Percentiles rank a stretch among this genome's conserved stretches.
phyloP scores from a whole-genome alignment of 2,888 invertebrate genomes.

The Yponomeuta evonymella region DNA sequence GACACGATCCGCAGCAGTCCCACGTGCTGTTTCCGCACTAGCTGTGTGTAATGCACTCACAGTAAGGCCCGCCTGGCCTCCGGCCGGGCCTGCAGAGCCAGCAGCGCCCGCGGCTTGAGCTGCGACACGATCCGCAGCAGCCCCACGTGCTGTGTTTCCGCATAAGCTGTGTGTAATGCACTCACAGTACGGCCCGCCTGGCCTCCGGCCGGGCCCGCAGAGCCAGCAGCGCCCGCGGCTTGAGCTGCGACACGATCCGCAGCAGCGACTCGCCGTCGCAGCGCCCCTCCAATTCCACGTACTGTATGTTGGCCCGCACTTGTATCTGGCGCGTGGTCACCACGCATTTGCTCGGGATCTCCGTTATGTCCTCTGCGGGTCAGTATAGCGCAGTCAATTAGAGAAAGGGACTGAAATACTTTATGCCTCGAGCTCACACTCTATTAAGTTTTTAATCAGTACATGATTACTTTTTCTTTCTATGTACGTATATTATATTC shows the following conservation, averaged over 20 bases:
- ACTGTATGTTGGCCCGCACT: slow-evolving; percentile 90
- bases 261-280: slow-evolving; percentile 90
- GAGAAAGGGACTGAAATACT: too few relatives aligned
- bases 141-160: too few relatives aligned
- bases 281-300: slow-evolving; percentile 97
- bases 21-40: neutral
- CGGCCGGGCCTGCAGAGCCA: slow-evolving; percentile 62
- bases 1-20: slow-evolving; percentile 1
- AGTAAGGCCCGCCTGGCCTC: neutral
- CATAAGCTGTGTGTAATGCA: neutral
- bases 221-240: slow-evolving; percentile 86
- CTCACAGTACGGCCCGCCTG: neutral
- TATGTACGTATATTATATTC: too few relatives aligned
- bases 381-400: slow-evolving; percentile 29
- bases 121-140: slow-evolving; percentile 79
- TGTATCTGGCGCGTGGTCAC: slow-evolving; percentile 83
- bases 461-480: too few relatives aligned
- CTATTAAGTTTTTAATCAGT: too few relatives aligned
- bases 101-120: slow-evolving; percentile 87
- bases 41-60: neutral
- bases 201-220: slow-evolving; percentile 39
- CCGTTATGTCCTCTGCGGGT: slow-evolving; percentile 62
- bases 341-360: slow-evolving; percentile 94
- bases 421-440: too few relatives aligned
- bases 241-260: slow-evolving; percentile 87